Percentiles rank a stretch among this genome's conserved stretches.
Conservation (phyloP, 2,113 vertebrate species). For the Cyanoderma ruficeps region DNA sequence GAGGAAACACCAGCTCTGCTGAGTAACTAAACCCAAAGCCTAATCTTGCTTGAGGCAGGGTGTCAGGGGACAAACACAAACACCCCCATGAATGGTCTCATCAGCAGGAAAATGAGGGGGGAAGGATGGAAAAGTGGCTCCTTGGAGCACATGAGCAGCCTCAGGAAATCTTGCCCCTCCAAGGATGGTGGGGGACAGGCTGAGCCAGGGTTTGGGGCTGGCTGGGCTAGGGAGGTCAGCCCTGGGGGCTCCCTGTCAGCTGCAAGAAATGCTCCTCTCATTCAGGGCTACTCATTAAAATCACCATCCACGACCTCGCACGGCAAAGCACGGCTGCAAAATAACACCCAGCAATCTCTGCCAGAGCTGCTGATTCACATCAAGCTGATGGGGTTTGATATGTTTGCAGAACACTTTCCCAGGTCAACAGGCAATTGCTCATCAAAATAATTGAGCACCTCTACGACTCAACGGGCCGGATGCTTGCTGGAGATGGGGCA, state of each 20-base stretch:
- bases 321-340: not conserved
- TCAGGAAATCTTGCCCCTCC: not conserved
- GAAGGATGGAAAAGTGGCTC: fast-evolving
- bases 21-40: not conserved
- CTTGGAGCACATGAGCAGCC: not conserved
- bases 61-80: not conserved
- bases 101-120: fast-evolving
- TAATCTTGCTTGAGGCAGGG: not conserved
- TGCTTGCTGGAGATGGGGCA: not conserved
- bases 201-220: not conserved
- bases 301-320: fast-evolving
- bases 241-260: not conserved
- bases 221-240: not conserved
- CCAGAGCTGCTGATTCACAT: not conserved
- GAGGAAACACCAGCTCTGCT: not conserved
- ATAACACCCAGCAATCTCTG: not conserved
- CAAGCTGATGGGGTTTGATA: not conserved
- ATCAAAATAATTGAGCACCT: not conserved
- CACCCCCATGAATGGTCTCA: not conserved
- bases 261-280: not conserved
- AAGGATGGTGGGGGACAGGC: not conserved
- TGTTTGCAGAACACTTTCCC: not conserved
- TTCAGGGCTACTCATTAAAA: not conserved
- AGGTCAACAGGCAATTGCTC: not conserved
- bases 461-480: fast-evolving